These are phyloP conservation scores for Gephyroberyx darwinii DNA, from an alignment of 2,797 vertebrate species.

Conservation along the genomic window DNA sequence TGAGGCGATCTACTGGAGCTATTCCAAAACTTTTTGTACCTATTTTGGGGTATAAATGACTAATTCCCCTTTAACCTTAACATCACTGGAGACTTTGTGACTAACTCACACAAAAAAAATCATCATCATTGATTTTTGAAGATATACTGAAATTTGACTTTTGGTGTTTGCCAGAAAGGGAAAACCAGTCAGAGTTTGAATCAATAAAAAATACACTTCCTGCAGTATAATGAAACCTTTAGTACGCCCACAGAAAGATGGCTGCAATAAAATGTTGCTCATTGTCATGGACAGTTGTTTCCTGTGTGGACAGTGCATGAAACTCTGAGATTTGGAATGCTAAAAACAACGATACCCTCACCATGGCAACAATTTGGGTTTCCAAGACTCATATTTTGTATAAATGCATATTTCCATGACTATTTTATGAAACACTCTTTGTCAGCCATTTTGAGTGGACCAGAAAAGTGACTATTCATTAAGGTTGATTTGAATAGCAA, in stretches of 20 bases:
- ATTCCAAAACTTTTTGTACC: too few species aligned
- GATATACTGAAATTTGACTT: neutral
- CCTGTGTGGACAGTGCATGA: neutral
- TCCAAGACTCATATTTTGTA: too few species aligned
- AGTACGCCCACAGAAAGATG: neutral
- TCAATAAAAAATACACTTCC: neutral
- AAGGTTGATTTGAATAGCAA: constrained; percentile 33
- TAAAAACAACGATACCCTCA: neutral
- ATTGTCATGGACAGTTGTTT: neutral
- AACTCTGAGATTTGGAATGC: neutral
- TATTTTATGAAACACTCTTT: constrained; percentile 8
- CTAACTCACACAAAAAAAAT: neutral
- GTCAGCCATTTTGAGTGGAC: constrained; percentile 22
- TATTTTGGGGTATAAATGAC: too few species aligned
- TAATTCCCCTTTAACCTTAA: too few species aligned
- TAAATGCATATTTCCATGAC: neutral
- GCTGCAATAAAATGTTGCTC: neutral
- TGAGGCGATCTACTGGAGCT: too few species aligned
- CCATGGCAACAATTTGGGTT: too few species aligned
- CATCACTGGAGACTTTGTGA: constrained; percentile 12
- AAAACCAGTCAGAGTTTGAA: too few species aligned
- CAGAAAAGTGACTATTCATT: constrained; percentile 12
- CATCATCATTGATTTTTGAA: neutral
- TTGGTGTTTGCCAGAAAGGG: too few species aligned
- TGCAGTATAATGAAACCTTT: neutral